phyloP scores from a whole-genome alignment of 64 coral and sea anemone genomes.

The Actinia equina region DNA sequence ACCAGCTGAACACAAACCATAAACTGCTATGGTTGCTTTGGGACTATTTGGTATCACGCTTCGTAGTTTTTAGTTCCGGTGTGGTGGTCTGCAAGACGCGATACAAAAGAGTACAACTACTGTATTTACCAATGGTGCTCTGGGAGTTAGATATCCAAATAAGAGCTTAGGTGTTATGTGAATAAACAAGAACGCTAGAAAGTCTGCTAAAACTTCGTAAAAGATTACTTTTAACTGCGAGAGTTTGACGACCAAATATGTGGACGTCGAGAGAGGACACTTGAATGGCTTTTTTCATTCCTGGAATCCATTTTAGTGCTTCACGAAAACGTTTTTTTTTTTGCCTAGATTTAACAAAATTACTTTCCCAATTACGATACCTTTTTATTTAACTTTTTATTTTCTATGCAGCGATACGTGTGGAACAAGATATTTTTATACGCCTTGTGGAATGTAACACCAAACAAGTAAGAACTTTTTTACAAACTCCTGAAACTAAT shows the following conservation, averaged over 20 bases:
- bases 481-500: not conserved
- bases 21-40: slow-evolving; percentile 5
- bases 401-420: slow-evolving; percentile 50
- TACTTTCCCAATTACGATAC: not conserved
- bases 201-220: not conserved
- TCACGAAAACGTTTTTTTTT: not conserved
- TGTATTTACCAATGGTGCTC: slow-evolving; percentile 81
- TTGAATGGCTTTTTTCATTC: not conserved
- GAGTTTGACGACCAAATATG: too few relatives aligned
- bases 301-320: not conserved
- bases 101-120: slow-evolving; percentile 9
- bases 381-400: not conserved
- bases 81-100: not conserved
- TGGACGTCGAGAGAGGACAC: too few relatives aligned
- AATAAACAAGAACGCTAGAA: not conserved
- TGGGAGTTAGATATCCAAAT: slow-evolving; percentile 80
- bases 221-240: not conserved
- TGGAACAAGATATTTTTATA: slow-evolving; percentile 80
- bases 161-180: slow-evolving; percentile 37
- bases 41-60: slow-evolving; percentile 15
- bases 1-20: not conserved
- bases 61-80: slow-evolving; percentile 3
- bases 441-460: slow-evolving; percentile 75
- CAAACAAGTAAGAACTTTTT: slow-evolving; percentile 72
- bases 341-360: not conserved